Evolutionary conservation across 2,113 vertebrate genomes (phyloP).

Genomic region (Montifringilla adamsi): DNA sequence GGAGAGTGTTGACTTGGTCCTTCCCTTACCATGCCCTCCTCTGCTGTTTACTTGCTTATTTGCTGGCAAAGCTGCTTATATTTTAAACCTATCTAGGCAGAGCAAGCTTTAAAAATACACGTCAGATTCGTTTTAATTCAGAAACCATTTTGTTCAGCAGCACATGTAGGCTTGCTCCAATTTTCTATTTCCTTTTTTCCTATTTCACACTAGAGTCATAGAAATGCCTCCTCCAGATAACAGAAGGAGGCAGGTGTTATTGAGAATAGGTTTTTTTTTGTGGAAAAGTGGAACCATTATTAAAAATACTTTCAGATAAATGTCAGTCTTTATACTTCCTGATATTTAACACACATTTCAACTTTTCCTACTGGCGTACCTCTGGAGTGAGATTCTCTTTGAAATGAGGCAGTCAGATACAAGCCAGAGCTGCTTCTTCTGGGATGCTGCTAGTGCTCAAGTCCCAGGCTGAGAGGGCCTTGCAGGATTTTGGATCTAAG

Average conservation of each 20-base stretch:
- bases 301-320: slow-evolving; percentile 45
- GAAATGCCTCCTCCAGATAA: slow-evolving; percentile 10
- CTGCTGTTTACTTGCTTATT: slow-evolving; percentile 47
- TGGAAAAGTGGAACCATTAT: slow-evolving; percentile 17
- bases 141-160: slow-evolving; percentile 22
- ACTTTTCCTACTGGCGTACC: not conserved
- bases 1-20: slow-evolving; percentile 41
- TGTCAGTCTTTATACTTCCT: slow-evolving; percentile 9
- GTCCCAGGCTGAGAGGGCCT: not conserved
- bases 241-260: slow-evolving; percentile 37
- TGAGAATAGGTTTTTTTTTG: slow-evolving; percentile 1
- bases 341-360: slow-evolving; percentile 10
- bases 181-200: not conserved
- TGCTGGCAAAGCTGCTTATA: slow-evolving; percentile 45
- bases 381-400: not conserved
- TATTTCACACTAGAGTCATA: not conserved
- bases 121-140: slow-evolving; percentile 30
- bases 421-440: not conserved
- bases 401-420: not conserved
- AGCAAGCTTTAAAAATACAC: slow-evolving; percentile 3
- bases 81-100: slow-evolving; percentile 27
- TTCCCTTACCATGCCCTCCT: slow-evolving; percentile 27
- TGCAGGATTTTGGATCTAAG: not conserved
- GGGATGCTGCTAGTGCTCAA: not conserved
- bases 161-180: not conserved